phyloP scores from a whole-genome alignment of 2,888 invertebrate species.

The Leucoma salicis region DNA sequence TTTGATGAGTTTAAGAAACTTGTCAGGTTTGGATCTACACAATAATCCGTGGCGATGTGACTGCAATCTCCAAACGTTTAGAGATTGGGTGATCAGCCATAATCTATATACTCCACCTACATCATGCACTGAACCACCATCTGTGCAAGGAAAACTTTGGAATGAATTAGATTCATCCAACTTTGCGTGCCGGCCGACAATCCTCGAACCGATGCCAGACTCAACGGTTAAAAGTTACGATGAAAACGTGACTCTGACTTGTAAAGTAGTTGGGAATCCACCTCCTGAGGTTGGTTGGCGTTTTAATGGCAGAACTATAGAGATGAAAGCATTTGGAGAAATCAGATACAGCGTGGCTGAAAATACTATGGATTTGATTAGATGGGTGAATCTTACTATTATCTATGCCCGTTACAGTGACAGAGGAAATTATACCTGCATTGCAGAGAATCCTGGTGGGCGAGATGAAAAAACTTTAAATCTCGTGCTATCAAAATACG shows the following conservation, averaged over 20 bases:
- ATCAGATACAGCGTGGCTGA: slow-evolving; percentile 73
- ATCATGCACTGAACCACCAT: slow-evolving; percentile 86
- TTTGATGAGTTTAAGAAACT: slow-evolving; percentile 85
- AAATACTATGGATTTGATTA: slow-evolving; percentile 71
- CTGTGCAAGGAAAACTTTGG: slow-evolving; percentile 88
- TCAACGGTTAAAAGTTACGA: slow-evolving; percentile 85
- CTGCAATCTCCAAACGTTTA: slow-evolving; percentile 90
- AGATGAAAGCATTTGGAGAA: slow-evolving; percentile 74
- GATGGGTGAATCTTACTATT: slow-evolving; percentile 87
- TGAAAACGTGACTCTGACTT: slow-evolving; percentile 88
- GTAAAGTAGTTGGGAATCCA: slow-evolving; percentile 89
- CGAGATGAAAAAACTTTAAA: slow-evolving; percentile 88
- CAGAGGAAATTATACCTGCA: slow-evolving; percentile 88
- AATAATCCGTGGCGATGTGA: slow-evolving; percentile 95
- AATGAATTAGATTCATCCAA: slow-evolving; percentile 86
- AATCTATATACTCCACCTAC: slow-evolving; percentile 90
- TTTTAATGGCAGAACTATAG: slow-evolving; percentile 84
- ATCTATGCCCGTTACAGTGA: slow-evolving; percentile 84
- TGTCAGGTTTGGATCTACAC: slow-evolving; percentile 88
- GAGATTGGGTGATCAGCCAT: slow-evolving; percentile 87
- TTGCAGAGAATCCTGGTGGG: slow-evolving; percentile 92
- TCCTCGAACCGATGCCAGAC: slow-evolving; percentile 84
- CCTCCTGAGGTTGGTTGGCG: slow-evolving; percentile 89
- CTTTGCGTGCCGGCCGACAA: slow-evolving; percentile 92
- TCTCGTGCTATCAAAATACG: slow-evolving; percentile 78